A percentile compares a stretch with the other conserved stretches of the same genome.
These are phyloP conservation scores for Brenthis daphne DNA, from an alignment of 2,888 invertebrate species.

Conservation along the genomic window DNA sequence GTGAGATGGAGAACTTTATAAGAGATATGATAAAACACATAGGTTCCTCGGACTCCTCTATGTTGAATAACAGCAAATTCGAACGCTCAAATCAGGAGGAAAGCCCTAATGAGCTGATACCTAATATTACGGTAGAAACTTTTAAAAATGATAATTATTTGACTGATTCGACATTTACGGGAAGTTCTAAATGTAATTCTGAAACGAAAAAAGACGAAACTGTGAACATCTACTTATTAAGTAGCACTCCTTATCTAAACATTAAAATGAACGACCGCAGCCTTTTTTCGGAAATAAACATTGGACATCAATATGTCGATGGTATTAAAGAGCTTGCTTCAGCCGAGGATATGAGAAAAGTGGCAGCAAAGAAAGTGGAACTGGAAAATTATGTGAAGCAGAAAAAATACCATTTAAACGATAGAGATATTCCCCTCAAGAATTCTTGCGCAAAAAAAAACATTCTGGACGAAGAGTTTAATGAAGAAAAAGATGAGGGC, in stretches of 20 bases:
- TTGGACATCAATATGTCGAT: constrained; percentile 47
- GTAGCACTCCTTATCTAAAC: constrained; percentile 51
- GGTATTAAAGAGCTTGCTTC: constrained; percentile 52
- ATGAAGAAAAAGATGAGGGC: constrained; percentile 45
- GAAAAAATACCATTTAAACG: constrained; percentile 44
- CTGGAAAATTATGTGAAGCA: constrained; percentile 50
- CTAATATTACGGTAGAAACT: constrained; percentile 50
- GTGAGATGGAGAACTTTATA: constrained; percentile 68
- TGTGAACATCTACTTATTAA: constrained; percentile 57
- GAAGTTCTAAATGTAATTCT: constrained; percentile 41
- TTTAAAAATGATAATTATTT: constrained; percentile 62
- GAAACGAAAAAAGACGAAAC: constrained; percentile 49
- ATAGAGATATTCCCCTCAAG: constrained; percentile 68
- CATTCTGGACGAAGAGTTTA: constrained; percentile 62
- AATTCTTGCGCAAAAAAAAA: constrained; percentile 65
- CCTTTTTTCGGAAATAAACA: constrained; percentile 64
- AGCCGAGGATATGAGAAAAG: constrained; percentile 59
- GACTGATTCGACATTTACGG: constrained; percentile 55
- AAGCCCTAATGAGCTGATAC: constrained; percentile 15
- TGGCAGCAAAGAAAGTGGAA: constrained; percentile 58
- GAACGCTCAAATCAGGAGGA: background rate
- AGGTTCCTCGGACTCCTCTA: constrained; percentile 55
- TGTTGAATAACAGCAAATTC: constrained; percentile 39
- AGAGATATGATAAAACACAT: constrained; percentile 69
- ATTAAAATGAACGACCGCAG: constrained; percentile 60